Conservation (phyloP, 2,888 invertebrate species). For the Mantis religiosa region DNA sequence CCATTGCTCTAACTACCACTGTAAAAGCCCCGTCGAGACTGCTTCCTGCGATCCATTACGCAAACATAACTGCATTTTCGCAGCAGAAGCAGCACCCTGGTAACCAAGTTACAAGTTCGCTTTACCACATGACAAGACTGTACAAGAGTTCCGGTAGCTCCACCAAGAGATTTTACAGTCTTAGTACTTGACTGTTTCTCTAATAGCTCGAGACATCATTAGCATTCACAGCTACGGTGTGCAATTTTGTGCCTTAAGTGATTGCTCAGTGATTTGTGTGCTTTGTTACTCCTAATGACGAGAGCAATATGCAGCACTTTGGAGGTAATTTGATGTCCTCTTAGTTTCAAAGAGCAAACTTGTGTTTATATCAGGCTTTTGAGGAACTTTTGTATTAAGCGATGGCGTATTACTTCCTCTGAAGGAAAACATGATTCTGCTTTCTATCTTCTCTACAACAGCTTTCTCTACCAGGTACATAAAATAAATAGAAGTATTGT, state of each 20-base stretch:
- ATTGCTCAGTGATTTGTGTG: neutral
- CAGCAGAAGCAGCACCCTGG: neutral
- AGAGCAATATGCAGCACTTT: too few species aligned
- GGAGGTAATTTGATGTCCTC: too few species aligned
- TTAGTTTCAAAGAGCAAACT: too few species aligned
- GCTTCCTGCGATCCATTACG: neutral
- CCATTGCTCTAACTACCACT: neutral
- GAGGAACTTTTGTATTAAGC: too few species aligned
- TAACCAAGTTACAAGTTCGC: neutral
- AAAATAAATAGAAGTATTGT: too few species aligned
- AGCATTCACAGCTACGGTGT: neutral
- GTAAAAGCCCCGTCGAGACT: neutral
- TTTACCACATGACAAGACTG: neutral
- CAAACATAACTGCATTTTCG: neutral
- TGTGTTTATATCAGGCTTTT: too few species aligned
- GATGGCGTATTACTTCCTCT: too few species aligned
- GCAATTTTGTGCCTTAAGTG: neutral
- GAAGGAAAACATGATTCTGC: too few species aligned
- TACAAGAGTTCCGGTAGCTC: neutral
- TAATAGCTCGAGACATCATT: neutral
- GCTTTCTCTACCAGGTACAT: too few species aligned
- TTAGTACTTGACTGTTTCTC: neutral
- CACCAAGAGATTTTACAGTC: neutral
- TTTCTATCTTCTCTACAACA: too few species aligned
- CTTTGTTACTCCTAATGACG: too few species aligned